These are phyloP conservation scores for Psettodes erumei DNA, from an alignment of 2,113 vertebrate genomes.

Conservation along the genomic window DNA sequence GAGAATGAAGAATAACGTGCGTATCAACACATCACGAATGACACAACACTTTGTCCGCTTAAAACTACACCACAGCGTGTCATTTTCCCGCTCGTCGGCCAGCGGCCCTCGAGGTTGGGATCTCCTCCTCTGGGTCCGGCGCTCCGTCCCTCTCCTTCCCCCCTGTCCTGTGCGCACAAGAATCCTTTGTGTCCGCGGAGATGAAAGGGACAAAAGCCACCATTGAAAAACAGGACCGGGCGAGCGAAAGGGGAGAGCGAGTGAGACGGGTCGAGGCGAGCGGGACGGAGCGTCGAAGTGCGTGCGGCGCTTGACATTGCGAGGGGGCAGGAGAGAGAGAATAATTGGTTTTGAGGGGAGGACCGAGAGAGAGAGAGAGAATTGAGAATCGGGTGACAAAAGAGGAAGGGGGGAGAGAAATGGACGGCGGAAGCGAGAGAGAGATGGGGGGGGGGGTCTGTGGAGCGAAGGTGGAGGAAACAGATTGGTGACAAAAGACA, in stretches of 20 bases:
- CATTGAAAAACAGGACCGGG: constrained; percentile 82
- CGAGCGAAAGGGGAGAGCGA: constrained; percentile 67
- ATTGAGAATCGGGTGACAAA: constrained; percentile 50
- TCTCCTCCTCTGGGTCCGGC: constrained; percentile 70
- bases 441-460: constrained; percentile 25
- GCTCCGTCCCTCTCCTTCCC: constrained; percentile 64
- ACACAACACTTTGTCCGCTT: too few relatives aligned
- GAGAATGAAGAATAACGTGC: too few relatives aligned
- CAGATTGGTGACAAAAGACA: constrained; percentile 65
- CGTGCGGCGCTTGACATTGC: constrained; percentile 51
- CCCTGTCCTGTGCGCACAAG: constrained; percentile 79
- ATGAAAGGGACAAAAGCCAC: constrained; percentile 87
- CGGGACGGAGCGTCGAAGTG: constrained; percentile 35
- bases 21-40: too few relatives aligned
- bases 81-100: constrained; percentile 18
- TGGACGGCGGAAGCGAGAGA: constrained; percentile 32
- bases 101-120: constrained; percentile 59
- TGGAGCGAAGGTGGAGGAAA: constrained; percentile 59
- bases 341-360: constrained; percentile 54
- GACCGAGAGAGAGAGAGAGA: constrained; percentile 25
- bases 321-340: constrained; percentile 47
- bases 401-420: constrained; percentile 35
- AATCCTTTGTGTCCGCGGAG: constrained; percentile 84
- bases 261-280: constrained; percentile 51
- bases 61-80: too few relatives aligned